A percentile compares a stretch with the other conserved stretches of the same genome.
Evolutionary conservation across 2,888 invertebrate species (phyloP).

Genomic region (Acleris cristana): DNA sequence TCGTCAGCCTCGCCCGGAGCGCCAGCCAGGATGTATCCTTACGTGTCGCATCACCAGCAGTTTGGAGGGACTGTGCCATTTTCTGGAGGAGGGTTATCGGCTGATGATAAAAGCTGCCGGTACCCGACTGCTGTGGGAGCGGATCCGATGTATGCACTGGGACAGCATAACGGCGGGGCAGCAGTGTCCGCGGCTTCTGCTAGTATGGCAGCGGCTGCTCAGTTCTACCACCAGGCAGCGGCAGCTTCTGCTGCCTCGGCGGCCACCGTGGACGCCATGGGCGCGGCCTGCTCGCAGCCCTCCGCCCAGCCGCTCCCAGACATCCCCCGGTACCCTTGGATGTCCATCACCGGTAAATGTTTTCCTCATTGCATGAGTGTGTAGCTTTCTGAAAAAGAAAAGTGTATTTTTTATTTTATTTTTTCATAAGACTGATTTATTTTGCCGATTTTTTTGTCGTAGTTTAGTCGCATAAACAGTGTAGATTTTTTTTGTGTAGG

Average conservation of each 20-base stretch:
- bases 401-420: not conserved
- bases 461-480: not conserved
- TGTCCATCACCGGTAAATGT: conserved; percentile 96
- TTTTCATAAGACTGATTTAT: conserved; percentile 10
- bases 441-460: conserved; percentile 2
- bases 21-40: conserved; percentile 95
- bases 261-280: conserved; percentile 91
- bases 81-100: conserved; percentile 86
- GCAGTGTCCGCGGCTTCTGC: conserved; percentile 87
- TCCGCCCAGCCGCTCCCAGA: conserved; percentile 95
- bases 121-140: conserved; percentile 87
- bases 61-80: conserved; percentile 88
- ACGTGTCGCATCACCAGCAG: conserved; percentile 93
- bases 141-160: conserved; percentile 92
- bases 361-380: conserved; percentile 65
- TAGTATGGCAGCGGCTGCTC: conserved; percentile 89
- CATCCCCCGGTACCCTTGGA: conserved; percentile 97
- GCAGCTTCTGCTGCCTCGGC: conserved; percentile 90
- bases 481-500: not conserved
- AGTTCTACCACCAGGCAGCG: conserved; percentile 94
- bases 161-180: conserved; percentile 89
- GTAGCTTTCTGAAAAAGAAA: conserved; percentile 45
- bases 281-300: conserved; percentile 91
- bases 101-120: conserved; percentile 91
- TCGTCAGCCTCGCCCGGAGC: conserved; percentile 89